Percentiles rank a stretch among this genome's conserved stretches.
These are phyloP conservation scores for Noctilio leporinus DNA, from an alignment of 2,113 vertebrate genomes.

Conservation along the genomic window DNA sequence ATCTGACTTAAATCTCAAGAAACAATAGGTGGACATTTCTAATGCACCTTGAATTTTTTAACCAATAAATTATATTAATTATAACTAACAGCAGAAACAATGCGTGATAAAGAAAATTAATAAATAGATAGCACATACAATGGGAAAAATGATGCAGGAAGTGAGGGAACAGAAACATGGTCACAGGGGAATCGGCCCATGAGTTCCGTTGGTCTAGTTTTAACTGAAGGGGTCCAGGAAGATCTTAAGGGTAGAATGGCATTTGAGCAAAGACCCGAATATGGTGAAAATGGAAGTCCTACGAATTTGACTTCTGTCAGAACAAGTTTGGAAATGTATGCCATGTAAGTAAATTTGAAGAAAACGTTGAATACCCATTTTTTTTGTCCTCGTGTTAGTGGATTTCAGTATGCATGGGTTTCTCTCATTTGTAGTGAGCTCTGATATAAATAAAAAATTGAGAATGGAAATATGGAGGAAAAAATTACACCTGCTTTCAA, in stretches of 20 bases:
- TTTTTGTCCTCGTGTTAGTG: slow-evolving; percentile 5
- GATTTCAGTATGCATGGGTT: not conserved
- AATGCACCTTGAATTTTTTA: not conserved
- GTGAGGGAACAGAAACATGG: not conserved
- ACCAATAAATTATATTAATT: not conserved
- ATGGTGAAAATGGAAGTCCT: not conserved
- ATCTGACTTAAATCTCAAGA: not conserved
- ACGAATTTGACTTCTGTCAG: not conserved
- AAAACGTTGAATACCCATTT: slow-evolving; percentile 32
- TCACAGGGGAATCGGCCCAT: accelerated
- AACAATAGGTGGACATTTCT: not conserved
- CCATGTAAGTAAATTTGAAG: not conserved
- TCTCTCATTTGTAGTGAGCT: slow-evolving; percentile 66
- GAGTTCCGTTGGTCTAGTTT: not conserved
- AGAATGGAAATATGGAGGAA: slow-evolving; percentile 47
- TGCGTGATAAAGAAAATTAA: not conserved
- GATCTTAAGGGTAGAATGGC: not conserved
- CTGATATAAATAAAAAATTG: slow-evolving; percentile 67
- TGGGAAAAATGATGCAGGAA: not conserved
- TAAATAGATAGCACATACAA: not conserved
- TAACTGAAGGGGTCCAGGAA: not conserved
- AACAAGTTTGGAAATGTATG: not conserved
- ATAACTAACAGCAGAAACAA: not conserved
- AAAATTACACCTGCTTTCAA: slow-evolving; percentile 65
- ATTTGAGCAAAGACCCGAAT: not conserved